phyloP scores from a whole-genome alignment of 2,888 invertebrate genomes.

The Muschampia plurimacula region DNA sequence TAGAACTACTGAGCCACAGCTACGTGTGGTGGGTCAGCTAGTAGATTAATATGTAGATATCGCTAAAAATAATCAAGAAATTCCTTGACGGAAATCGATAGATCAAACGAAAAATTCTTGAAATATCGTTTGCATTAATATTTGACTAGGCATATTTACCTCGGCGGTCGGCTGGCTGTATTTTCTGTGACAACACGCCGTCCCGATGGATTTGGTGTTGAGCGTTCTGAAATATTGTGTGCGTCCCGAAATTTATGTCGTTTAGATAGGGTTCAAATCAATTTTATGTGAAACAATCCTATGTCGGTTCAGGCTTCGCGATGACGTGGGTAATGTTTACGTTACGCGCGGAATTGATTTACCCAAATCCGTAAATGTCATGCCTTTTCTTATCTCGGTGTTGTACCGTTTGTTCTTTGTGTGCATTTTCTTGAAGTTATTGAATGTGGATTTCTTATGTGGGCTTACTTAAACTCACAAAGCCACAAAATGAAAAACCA shows the following conservation, averaged over 20 bases:
- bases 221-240: slow-evolving; percentile 64
- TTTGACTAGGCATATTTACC: slow-evolving; percentile 76
- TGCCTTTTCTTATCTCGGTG: slow-evolving; percentile 47
- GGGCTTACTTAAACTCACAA: too few relatives aligned
- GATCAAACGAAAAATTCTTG: slow-evolving; percentile 67
- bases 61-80: background rate
- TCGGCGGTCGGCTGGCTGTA: slow-evolving; percentile 62
- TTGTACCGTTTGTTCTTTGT: background rate
- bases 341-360: slow-evolving; percentile 71
- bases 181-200: slow-evolving; percentile 71
- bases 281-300: slow-evolving; percentile 72
- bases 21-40: too few relatives aligned
- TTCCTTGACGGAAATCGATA: slow-evolving; percentile 39
- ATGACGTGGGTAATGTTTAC: slow-evolving; percentile 77
- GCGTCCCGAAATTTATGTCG: slow-evolving; percentile 65
- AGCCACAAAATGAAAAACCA: too few relatives aligned
- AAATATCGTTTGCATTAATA: slow-evolving; percentile 76
- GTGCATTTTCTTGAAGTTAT: background rate
- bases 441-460: too few relatives aligned
- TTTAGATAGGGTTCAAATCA: slow-evolving; percentile 71
- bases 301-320: slow-evolving; percentile 52
- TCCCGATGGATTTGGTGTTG: slow-evolving; percentile 46
- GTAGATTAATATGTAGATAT: background rate
- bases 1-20: too few relatives aligned
- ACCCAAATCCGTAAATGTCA: slow-evolving; percentile 79